These are phyloP conservation scores for Atta colombica DNA, from an alignment of 1,140 invertebrate species.

Conservation along the genomic window DNA sequence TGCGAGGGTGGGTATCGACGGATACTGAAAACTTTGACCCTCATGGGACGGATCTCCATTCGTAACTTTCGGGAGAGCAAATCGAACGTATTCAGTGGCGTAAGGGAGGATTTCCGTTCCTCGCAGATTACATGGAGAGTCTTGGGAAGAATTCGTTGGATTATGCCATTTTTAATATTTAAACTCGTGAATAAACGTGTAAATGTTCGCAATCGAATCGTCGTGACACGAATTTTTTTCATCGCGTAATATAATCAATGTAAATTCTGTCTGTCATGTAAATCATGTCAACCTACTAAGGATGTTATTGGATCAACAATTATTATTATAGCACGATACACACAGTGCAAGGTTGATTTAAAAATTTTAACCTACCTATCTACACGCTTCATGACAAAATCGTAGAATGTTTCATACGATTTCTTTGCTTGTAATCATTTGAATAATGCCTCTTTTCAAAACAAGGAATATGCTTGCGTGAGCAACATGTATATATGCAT, in stretches of 20 bases:
- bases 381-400: background rate
- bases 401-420: background rate
- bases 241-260: background rate
- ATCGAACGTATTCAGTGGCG: constrained; percentile 57
- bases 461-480: background rate
- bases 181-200: background rate
- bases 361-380: background rate
- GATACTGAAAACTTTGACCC: constrained; percentile 56
- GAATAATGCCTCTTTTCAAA: constrained; percentile 3
- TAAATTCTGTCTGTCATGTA: background rate
- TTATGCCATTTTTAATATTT: constrained; percentile 33
- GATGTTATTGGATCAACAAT: background rate
- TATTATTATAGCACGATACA: background rate
- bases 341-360: background rate
- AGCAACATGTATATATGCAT: constrained; percentile 6
- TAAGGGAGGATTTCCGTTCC: constrained; percentile 5
- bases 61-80: constrained; percentile 63
- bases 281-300: background rate
- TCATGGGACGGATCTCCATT: constrained; percentile 39
- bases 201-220: background rate
- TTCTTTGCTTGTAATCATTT: constrained; percentile 13
- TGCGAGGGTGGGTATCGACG: constrained; percentile 25
- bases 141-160: constrained; percentile 17
- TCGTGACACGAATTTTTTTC: background rate
- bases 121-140: constrained; percentile 30